phyloP scores from a whole-genome alignment of 2,888 invertebrate species.

The Drosophila tripunctata region DNA sequence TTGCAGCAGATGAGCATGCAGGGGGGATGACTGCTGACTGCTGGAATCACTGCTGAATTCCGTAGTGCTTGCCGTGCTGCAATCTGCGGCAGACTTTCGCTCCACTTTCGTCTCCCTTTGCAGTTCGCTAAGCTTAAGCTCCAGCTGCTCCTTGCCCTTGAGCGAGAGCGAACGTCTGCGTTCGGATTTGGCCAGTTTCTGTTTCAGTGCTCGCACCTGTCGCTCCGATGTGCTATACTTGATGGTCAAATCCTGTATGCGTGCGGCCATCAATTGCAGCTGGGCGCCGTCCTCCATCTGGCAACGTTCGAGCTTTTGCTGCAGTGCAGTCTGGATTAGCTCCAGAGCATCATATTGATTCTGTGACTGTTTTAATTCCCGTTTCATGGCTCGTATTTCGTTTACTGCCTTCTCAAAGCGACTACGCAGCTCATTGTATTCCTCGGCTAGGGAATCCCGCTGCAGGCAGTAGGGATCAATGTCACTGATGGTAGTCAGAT shows the following conservation, averaged over 20 bases:
- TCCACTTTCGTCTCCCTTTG: constrained; percentile 85
- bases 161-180: constrained; percentile 92
- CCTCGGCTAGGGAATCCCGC: constrained; percentile 91
- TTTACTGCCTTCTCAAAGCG: constrained; percentile 93
- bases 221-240: constrained; percentile 93
- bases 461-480: constrained; percentile 90
- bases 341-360: constrained; percentile 92
- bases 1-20: constrained; percentile 86
- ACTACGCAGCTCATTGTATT: constrained; percentile 90
- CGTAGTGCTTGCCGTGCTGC: constrained; percentile 82
- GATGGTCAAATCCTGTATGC: constrained; percentile 92
- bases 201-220: constrained; percentile 91
- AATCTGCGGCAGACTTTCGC: constrained; percentile 89
- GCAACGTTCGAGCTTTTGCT: constrained; percentile 89
- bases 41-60: constrained; percentile 84
- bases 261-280: constrained; percentile 91
- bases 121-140: constrained; percentile 89
- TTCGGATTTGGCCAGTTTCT: constrained; percentile 91
- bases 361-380: constrained; percentile 91
- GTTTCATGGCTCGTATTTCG: constrained; percentile 93
- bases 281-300: constrained; percentile 88
- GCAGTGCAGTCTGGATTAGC: constrained; percentile 90
- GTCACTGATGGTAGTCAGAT: constrained; percentile 92
- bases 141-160: constrained; percentile 93
- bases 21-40: constrained; percentile 53